Evolutionary conservation across 2,888 invertebrate species (phyloP).

Genomic region (Subacronicta megacephala): DNA sequence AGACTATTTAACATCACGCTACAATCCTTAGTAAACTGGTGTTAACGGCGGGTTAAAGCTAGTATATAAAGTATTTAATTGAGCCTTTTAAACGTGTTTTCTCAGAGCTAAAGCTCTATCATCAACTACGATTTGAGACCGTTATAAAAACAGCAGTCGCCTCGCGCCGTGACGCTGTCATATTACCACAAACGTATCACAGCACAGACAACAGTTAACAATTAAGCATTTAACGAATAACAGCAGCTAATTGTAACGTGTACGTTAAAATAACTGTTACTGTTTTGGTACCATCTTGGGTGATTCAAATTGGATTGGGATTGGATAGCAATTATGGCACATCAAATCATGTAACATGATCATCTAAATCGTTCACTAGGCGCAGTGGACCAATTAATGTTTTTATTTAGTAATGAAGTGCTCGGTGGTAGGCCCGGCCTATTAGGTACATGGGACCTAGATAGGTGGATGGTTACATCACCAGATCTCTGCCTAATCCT

Average conservation of each 20-base stretch:
- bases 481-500: no score
- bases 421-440: no score
- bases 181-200: slow-evolving; percentile 44
- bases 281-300: slow-evolving; percentile 28
- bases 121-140: slow-evolving; percentile 22
- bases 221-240: slow-evolving; percentile 40
- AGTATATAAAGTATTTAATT: no score
- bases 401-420: neutral
- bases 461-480: no score
- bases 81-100: neutral
- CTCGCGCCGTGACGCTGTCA: slow-evolving; percentile 30
- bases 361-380: neutral
- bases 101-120: neutral
- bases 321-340: slow-evolving; percentile 29
- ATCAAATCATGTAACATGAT: slow-evolving; percentile 22
- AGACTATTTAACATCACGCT: no score
- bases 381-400: slow-evolving; percentile 1
- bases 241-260: slow-evolving; percentile 40
- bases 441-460: no score
- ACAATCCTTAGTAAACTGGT: no score
- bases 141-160: slow-evolving; percentile 41
- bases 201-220: slow-evolving; percentile 44
- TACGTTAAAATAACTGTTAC: slow-evolving; percentile 47
- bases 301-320: slow-evolving; percentile 21
- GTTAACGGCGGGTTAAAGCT: no score